A percentile compares a stretch with the other conserved stretches of the same genome.
Evolutionary conservation across 2,888 invertebrate species (phyloP).

Genomic region (Tricholauxania praeusta): DNA sequence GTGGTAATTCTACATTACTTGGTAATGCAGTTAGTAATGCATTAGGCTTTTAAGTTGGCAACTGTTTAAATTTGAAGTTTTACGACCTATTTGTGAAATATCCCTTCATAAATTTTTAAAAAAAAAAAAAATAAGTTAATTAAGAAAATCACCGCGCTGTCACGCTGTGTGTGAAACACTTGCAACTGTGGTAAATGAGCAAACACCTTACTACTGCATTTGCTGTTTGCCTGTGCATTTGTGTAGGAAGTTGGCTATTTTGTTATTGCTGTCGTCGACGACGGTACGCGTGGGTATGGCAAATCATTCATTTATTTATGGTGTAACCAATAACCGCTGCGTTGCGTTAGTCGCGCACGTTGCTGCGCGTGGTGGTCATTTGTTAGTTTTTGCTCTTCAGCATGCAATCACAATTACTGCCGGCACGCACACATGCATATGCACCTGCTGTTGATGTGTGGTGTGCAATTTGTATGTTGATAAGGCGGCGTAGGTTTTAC

Average conservation of each 20-base stretch:
- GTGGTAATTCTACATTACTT: no score
- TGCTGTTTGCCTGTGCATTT: no score
- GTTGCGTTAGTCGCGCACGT: constrained; percentile 1
- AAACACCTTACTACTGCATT: not conserved
- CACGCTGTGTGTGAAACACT: constrained; percentile 17
- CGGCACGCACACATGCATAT: not conserved
- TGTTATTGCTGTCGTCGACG: no score
- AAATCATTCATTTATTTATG: not conserved
- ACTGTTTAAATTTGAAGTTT: no score
- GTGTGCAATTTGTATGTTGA: not conserved
- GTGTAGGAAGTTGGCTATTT: no score
- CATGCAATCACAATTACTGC: not conserved
- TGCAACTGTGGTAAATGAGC: not conserved
- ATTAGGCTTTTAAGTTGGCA: no score
- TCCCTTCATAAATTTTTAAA: no score
- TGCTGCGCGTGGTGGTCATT: not conserved
- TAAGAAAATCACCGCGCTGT: constrained; percentile 36
- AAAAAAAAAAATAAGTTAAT: constrained; percentile 6
- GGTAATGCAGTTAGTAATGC: no score
- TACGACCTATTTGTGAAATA: no score
- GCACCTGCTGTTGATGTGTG: not conserved
- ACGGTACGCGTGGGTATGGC: no score
- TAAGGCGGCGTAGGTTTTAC: no score
- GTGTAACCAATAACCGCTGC: not conserved
- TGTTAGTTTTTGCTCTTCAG: not conserved